phyloP scores from a whole-genome alignment of 2,797 vertebrate genomes.

The Dipus sagitta region DNA sequence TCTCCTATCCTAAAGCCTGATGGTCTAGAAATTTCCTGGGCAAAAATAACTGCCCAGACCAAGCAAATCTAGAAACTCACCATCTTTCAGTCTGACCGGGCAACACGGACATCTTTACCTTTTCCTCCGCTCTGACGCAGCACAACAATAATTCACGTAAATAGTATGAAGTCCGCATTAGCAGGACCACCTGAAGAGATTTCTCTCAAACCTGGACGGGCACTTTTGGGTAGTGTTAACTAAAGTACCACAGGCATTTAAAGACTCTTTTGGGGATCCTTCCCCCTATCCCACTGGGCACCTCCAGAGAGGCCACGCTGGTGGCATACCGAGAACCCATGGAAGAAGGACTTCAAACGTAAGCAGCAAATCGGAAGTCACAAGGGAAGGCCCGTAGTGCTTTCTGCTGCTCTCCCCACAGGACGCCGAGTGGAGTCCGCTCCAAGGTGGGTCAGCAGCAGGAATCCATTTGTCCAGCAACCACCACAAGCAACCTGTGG shows the following conservation, averaged over 20 bases:
- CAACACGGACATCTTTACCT: neutral
- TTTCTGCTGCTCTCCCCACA: neutral
- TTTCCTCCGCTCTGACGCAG: neutral
- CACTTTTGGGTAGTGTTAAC: neutral
- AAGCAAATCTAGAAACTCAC: neutral
- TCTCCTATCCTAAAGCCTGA: constrained; percentile 25
- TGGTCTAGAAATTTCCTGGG: neutral
- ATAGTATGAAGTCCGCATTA: neutral
- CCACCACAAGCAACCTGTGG: neutral
- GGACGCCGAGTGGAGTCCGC: neutral
- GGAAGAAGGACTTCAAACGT: neutral
- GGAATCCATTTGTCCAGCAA: neutral
- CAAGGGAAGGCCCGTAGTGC: neutral
- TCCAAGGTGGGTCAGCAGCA: neutral
- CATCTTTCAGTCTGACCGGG: neutral
- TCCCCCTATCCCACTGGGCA: neutral
- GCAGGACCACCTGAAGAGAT: neutral
- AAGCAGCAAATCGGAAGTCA: neutral
- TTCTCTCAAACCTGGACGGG: neutral
- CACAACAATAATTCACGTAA: neutral
- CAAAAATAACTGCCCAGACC: neutral
- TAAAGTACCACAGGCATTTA: neutral
- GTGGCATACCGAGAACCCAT: neutral
- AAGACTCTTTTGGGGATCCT: neutral
- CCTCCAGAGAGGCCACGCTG: neutral